A percentile compares a stretch with the other conserved stretches of the same genome.
phyloP scores from a whole-genome alignment of 2,113 vertebrate species.

The Corythaixoides concolor region DNA sequence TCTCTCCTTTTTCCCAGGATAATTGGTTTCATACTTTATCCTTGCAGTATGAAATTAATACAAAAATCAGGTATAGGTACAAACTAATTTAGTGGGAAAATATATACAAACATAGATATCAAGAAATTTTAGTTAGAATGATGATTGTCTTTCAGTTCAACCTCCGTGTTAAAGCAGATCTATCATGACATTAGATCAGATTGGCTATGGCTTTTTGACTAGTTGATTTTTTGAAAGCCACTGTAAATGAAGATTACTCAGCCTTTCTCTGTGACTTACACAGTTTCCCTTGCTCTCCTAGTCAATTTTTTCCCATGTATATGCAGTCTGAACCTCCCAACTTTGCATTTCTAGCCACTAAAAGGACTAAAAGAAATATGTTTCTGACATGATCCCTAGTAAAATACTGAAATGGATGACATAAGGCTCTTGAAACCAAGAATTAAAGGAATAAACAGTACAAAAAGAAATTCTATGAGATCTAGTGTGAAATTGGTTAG shows the following conservation, averaged over 20 bases:
- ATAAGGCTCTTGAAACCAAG: background rate
- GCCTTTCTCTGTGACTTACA: background rate
- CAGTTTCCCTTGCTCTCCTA: background rate
- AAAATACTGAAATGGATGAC: background rate
- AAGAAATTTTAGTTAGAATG: background rate
- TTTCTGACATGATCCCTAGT: background rate
- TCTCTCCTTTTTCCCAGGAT: background rate
- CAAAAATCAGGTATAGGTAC: background rate
- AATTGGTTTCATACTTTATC: background rate
- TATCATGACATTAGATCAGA: background rate
- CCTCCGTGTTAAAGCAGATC: background rate
- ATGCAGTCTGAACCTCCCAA: background rate
- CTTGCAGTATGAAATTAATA: background rate
- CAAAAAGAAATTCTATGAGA: background rate
- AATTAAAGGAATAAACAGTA: background rate
- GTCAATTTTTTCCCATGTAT: background rate
- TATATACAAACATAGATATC: background rate
- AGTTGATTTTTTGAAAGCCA: background rate
- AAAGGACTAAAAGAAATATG: background rate
- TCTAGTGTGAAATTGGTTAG: background rate
- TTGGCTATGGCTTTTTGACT: background rate
- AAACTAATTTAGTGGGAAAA: background rate
- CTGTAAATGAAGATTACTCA: background rate
- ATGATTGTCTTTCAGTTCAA: background rate
- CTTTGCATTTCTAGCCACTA: background rate